Evolutionary conservation across 2,797 vertebrate genomes (phyloP).

Genomic region (Varecia variegata): DNA sequence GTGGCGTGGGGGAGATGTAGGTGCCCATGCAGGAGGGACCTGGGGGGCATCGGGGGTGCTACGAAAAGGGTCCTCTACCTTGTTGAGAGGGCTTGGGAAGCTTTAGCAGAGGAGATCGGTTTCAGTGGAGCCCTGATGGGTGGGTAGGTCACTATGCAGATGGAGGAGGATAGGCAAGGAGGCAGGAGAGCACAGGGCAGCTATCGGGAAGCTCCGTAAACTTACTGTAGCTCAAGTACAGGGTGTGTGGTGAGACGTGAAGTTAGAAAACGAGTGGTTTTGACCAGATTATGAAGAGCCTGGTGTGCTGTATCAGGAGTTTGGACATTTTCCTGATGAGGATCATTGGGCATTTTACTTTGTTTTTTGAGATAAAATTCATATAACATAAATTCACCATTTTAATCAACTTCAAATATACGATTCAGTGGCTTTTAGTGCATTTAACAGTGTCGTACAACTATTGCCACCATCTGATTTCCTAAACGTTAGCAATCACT

Average conservation of each 20-base stretch:
- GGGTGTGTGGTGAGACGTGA: rapidly evolving
- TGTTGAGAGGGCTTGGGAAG: neutral
- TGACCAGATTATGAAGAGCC: neutral
- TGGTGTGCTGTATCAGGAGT: rapidly evolving
- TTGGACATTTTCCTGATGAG: neutral
- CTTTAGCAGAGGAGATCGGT: neutral
- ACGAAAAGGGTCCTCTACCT: neutral
- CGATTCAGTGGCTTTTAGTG: neutral
- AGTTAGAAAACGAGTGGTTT: neutral
- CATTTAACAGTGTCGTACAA: neutral
- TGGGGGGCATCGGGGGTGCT: rapidly evolving
- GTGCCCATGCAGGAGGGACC: neutral
- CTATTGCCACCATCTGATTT: neutral
- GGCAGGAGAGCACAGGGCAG: rapidly evolving
- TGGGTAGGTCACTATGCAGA: neutral
- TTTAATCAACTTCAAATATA: neutral
- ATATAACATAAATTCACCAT: neutral
- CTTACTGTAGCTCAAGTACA: rapidly evolving
- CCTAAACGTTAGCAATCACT: neutral
- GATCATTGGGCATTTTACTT: neutral
- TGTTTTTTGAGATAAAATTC: neutral
- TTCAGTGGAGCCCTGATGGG: neutral
- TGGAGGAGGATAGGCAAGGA: neutral
- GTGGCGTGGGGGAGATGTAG: no score
- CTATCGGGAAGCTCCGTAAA: rapidly evolving